Percentiles rank a stretch among this genome's conserved stretches.
phyloP scores from a whole-genome alignment of 1,140 invertebrate genomes.

The Brachionus paranguensis region DNA sequence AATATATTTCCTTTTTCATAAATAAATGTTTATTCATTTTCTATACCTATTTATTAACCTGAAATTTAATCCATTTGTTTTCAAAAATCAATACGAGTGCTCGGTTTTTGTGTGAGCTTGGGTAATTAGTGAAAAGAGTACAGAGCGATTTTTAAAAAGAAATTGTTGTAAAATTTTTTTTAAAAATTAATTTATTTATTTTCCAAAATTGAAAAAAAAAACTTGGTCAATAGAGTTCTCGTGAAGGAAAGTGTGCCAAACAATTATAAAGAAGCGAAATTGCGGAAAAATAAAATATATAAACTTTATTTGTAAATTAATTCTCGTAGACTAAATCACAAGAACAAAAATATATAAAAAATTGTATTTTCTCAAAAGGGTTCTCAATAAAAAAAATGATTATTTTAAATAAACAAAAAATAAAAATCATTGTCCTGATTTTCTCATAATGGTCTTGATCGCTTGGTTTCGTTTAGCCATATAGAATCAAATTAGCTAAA shows the following conservation, averaged over 20 bases:
- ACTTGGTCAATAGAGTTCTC: not conserved
- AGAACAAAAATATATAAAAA: constrained; percentile 29
- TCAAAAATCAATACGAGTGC: not conserved
- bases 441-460: not conserved
- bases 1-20: not conserved
- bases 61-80: not conserved
- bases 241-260: not conserved
- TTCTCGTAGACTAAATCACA: constrained; percentile 13
- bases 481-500: not conserved
- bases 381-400: not conserved
- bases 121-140: not conserved
- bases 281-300: not conserved
- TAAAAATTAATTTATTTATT: not conserved
- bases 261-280: not conserved
- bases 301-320: constrained; percentile 4
- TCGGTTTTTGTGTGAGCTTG: not conserved
- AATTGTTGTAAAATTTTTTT: not conserved
- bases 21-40: not conserved
- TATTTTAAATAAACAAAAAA: constrained; percentile 2
- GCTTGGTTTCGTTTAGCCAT: not conserved
- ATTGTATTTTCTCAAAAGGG: constrained; percentile 35
- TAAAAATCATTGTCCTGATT: constrained; percentile 20
- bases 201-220: not conserved
- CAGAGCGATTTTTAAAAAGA: not conserved
- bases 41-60: not conserved